These are phyloP conservation scores for Schizothorax lantsangensis DNA, from an alignment of 2,797 vertebrate genomes.

Conservation along the genomic window DNA sequence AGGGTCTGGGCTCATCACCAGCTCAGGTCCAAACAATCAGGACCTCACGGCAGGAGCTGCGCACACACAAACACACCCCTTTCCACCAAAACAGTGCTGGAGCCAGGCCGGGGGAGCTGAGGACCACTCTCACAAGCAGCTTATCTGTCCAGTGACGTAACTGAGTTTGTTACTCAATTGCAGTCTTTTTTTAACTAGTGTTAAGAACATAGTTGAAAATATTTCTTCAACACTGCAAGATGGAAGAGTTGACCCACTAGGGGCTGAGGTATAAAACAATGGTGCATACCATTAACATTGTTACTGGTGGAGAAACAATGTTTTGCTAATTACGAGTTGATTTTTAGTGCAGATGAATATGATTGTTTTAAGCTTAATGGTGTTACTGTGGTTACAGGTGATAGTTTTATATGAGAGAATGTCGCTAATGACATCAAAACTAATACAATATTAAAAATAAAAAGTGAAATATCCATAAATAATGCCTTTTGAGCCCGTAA, in stretches of 20 bases:
- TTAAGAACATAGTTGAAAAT: not conserved
- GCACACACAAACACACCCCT: slow-evolving; percentile 26
- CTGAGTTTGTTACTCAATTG: not conserved
- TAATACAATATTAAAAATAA: too few species aligned
- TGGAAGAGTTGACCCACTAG: not conserved
- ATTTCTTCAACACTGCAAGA: not conserved
- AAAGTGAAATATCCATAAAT: not conserved
- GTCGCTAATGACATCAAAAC: not conserved
- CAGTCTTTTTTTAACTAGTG: not conserved
- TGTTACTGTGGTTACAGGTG: not conserved
- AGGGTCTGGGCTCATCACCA: slow-evolving; percentile 53
- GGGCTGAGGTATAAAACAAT: not conserved
- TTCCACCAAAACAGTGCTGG: slow-evolving; percentile 5
- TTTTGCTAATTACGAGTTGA: not conserved
- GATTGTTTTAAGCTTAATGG: not conserved
- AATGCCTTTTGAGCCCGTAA: not conserved
- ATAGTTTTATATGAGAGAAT: not conserved
- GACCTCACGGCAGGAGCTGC: slow-evolving; percentile 45
- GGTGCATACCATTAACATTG: too few species aligned
- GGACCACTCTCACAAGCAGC: slow-evolving; percentile 10
- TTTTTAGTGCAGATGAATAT: not conserved
- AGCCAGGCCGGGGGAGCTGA: not conserved
- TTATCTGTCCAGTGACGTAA: not conserved
- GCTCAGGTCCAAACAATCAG: slow-evolving; percentile 52
- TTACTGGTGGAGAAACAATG: not conserved